Percentiles rank a stretch among this genome's conserved stretches.
phyloP scores from a whole-genome alignment of 2,888 invertebrate species.

The Eudemis profundana region DNA sequence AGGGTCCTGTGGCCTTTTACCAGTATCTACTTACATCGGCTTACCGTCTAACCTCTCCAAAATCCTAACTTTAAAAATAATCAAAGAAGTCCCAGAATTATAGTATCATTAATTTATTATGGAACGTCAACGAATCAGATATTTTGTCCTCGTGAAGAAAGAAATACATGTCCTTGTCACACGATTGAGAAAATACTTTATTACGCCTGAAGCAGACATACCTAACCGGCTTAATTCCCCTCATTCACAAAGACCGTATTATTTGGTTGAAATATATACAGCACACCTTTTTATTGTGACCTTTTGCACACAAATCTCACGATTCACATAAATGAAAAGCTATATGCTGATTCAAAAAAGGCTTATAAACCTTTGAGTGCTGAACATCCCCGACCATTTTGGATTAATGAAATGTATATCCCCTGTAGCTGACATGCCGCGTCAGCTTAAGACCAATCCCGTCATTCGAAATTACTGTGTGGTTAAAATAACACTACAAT shows the following conservation, averaged over 20 bases:
- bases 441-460: background rate
- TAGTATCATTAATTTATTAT: too few relatives aligned
- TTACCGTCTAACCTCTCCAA: too few relatives aligned
- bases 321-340: background rate
- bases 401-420: background rate
- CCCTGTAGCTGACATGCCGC: slow-evolving; percentile 2
- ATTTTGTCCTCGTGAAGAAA: background rate
- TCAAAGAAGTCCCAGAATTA: too few relatives aligned
- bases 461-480: background rate
- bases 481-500: background rate
- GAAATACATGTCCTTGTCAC: slow-evolving; percentile 2
- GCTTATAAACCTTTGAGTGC: background rate
- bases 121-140: too few relatives aligned
- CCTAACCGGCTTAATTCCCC: slow-evolving; percentile 4
- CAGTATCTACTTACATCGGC: background rate
- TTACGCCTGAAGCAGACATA: background rate
- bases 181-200: slow-evolving; percentile 6
- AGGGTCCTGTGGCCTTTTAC: too few relatives aligned
- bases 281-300: background rate
- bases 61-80: too few relatives aligned
- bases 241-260: background rate
- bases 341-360: background rate
- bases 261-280: background rate
- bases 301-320: background rate
- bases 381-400: background rate